These are phyloP conservation scores for Drosophila cracens DNA, from an alignment of 2,888 invertebrate genomes.

Conservation along the genomic window DNA sequence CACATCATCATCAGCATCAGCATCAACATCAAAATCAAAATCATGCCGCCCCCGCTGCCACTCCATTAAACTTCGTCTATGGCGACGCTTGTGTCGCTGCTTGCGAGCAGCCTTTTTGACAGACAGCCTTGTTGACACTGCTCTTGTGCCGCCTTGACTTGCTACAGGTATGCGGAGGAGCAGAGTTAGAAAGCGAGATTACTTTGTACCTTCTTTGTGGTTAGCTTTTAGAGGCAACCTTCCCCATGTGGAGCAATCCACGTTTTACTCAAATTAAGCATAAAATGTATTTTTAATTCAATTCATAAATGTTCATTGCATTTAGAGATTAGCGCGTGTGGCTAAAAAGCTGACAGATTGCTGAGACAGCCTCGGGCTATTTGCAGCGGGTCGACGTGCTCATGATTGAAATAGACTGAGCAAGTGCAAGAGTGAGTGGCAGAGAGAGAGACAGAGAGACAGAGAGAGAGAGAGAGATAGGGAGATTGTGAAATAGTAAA, in stretches of 20 bases:
- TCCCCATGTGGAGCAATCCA: slow-evolving; percentile 12
- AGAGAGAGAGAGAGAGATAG: not conserved
- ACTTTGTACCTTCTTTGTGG: slow-evolving; percentile 36
- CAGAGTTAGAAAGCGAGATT: slow-evolving; percentile 41
- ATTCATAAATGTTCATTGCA: slow-evolving; percentile 41
- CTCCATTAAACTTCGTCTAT: slow-evolving; percentile 79
- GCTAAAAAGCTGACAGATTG: slow-evolving; percentile 41
- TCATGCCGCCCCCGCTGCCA: slow-evolving; percentile 43
- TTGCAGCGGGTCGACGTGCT: slow-evolving; percentile 4
- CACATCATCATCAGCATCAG: slow-evolving; percentile 38
- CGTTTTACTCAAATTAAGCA: slow-evolving; percentile 50
- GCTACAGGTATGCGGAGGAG: slow-evolving; percentile 56
- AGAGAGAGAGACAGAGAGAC: not conserved
- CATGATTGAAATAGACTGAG: not conserved
- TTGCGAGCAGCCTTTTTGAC: slow-evolving; percentile 36
- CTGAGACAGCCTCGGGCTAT: slow-evolving; percentile 15
- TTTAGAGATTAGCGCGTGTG: slow-evolving; percentile 32
- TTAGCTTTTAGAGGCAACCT: slow-evolving; percentile 11
- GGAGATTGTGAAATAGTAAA: not conserved
- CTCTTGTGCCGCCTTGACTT: slow-evolving; percentile 41
- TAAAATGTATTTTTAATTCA: slow-evolving; percentile 71
- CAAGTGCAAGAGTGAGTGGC: not conserved
- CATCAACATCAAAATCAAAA: slow-evolving; percentile 22
- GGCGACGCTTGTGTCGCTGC: slow-evolving; percentile 54
- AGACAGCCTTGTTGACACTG: slow-evolving; percentile 60